Base-by-base conservation (phyloP, 2,888 invertebrate species). In the Cephus nigrinus region DNA sequence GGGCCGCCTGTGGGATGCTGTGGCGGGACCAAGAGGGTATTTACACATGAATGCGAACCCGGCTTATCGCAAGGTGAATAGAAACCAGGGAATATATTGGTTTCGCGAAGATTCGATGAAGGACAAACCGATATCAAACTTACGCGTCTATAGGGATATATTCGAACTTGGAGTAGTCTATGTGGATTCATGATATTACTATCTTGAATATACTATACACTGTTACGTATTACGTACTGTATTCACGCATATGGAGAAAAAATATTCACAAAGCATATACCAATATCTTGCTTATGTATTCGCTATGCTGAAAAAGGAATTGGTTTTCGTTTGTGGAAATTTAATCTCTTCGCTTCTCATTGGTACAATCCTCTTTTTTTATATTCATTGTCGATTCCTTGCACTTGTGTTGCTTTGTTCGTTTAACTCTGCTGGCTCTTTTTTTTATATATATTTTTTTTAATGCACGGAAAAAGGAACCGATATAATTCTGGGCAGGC, bases 41-140 rank as follows among this genome's bases (percentile, higher is more conserved):
- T 88, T 88, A 86, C 88, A 86, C 87, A 86, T 85, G 86, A 86
- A 88, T 86, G 84, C 84, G 83, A 83, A 79, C 81, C 74, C 78
- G 82, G 87, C 87, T 89, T 88, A 86, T 88, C 86, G 84, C 83
- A 85, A 82, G 80, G 82, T 83, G 85, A 87, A 87, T 85, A 82
- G 82, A 84, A 80, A 74, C 78, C 78, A 74, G 78, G 75, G 81
- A 82, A 86, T 85, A 84, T 86, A 87, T 88, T 85, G 87, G 85
- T 84, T 86, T 82, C 79, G 79, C 82, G 82, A 82, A 82, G 83
- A 82, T 79, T 78, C 83, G 82, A 82, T 78, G 82, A 86, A 82
- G 81, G 77, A 76, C 68, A 69, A 75, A 68, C 75, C 79, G 84
- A 84, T 85, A 85, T 83, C 82, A 84, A 84, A 86, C 84, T 86